Base-by-base conservation (phyloP, 2,888 invertebrate species). In the Phalera bucephala region DNA sequence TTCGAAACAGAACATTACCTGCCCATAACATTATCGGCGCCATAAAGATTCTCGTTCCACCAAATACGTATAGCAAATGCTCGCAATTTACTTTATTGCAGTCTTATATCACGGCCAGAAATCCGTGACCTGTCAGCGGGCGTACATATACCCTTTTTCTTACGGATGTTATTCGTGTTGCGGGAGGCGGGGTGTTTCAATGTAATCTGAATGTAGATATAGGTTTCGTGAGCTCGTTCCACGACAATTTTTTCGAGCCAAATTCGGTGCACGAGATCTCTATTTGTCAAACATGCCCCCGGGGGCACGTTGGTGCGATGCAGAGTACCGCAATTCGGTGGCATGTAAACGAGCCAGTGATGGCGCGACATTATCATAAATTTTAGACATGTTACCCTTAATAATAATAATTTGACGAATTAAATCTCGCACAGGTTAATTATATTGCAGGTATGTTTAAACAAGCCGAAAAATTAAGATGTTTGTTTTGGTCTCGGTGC, bases 81-180 rank as follows among this genome's bases (percentile, higher is more conserved):
- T 80, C 70, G 78, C 84, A 82, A 87, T 87, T 87, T 86, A 80
- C 77, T 85, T 88, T 88, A 87, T 87, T 83, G 80, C 85, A 80
- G 68, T 61, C 72, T 69, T 70, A 72, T 71, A 74, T 76, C 70
- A 55, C 60, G 52, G 46, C 81, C 79, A 77, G 49, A 31, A 39
- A 42, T 36, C 36, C 23, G 29, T 40, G 82, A 73, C 43, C 79
- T 56, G 54, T 64, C 55, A 56, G 48, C 60, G 47, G 35, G 41
- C 45, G 52, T 40, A 36, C 32, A 45, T 30, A 31, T 33, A 30
- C 49, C 47, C 36, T 44, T 51, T 23, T 36, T 40, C 41, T 36
- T 35, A 10, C 27, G 39, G 26, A 29, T 34, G 34, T 31, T 31
- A 35, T 41, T 41, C 34, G 31, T n/a, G 27, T 9, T 29, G 13